Conservation (phyloP, 2,113 vertebrate species). For the Cnemophilus loriae region DNA sequence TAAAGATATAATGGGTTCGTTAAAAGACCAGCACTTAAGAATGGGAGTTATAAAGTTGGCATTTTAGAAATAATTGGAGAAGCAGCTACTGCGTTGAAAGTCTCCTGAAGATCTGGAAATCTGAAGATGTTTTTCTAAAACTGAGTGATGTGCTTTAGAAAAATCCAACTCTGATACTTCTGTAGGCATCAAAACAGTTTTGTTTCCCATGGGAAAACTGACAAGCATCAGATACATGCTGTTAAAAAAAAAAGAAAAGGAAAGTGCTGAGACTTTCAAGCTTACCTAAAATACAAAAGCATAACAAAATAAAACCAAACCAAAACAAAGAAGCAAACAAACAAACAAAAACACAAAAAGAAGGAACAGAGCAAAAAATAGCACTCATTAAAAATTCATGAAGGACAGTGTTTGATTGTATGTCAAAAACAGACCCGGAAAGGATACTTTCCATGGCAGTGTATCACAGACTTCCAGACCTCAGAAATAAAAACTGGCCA, state of each 20-base stretch:
- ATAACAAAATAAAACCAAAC: background rate
- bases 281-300: background rate
- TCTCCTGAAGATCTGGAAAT: background rate
- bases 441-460: background rate
- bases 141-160: background rate
- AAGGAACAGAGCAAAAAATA: background rate
- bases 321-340: background rate
- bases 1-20: background rate
- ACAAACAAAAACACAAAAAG: background rate
- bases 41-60: background rate
- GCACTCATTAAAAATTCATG: background rate
- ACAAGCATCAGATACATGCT: background rate
- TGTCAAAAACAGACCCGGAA: background rate
- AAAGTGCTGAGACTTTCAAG: background rate
- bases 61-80: background rate
- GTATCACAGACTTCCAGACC: background rate
- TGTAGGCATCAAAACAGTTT: background rate
- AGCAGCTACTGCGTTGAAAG: background rate
- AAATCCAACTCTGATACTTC: background rate
- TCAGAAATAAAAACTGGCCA: background rate
- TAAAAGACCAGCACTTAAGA: background rate
- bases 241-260: background rate
- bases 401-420: background rate
- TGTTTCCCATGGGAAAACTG: background rate
- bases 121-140: background rate